A percentile compares a stretch with the other conserved stretches of the same genome.
Conservation (phyloP, 2,113 vertebrate species). For the Xenotilapia leptura region DNA sequence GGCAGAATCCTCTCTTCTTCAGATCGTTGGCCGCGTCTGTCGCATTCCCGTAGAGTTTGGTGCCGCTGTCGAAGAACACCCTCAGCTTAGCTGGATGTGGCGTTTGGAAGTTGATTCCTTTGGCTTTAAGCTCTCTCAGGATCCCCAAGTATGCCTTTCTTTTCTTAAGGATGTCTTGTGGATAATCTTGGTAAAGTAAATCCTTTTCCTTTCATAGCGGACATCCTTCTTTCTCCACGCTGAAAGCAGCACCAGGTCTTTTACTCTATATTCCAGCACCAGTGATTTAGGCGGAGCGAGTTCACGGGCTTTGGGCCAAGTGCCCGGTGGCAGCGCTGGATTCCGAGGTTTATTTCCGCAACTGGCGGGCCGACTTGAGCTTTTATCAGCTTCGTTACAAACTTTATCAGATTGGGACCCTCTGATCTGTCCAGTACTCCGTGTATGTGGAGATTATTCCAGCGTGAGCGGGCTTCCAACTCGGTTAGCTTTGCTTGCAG, state of each 20-base stretch:
- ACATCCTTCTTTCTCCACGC: too few species aligned
- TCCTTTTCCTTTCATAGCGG: neutral
- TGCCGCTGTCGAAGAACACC: neutral
- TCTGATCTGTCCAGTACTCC: accelerated
- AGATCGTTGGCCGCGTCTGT: accelerated
- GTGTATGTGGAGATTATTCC: neutral
- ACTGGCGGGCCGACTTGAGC: neutral
- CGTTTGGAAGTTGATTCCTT: neutral
- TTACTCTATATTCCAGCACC: neutral
- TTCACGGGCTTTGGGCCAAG: neutral
- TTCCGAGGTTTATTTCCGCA: neutral
- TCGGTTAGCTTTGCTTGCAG: neutral
- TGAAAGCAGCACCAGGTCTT: neutral
- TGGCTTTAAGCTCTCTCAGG: neutral
- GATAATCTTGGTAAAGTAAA: neutral
- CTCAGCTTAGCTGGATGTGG: neutral
- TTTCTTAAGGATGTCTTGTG: neutral
- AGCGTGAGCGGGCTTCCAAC: accelerated
- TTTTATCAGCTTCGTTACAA: accelerated
- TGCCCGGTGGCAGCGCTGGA: neutral
- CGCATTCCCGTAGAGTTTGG: neutral
- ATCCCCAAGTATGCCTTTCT: neutral
- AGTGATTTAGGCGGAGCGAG: neutral
- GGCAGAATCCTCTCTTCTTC: neutral
- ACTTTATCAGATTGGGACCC: neutral